Conservation (phyloP, 2,797 vertebrate species). For the Sebastiscus albofasciatus region DNA sequence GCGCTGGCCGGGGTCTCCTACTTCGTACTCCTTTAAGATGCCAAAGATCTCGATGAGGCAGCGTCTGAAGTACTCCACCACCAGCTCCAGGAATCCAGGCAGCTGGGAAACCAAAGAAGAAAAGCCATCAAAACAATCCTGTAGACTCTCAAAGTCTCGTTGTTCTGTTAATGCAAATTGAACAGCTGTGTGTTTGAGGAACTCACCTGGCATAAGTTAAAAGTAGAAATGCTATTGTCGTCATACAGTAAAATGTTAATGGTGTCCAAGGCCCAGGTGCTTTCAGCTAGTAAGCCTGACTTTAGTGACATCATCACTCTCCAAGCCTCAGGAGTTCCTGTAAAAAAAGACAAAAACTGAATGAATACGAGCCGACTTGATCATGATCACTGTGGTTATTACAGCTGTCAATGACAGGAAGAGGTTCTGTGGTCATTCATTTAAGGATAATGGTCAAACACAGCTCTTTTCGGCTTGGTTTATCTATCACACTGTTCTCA, state of each 20-base stretch:
- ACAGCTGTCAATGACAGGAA: not conserved
- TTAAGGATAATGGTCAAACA: not conserved
- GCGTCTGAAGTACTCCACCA: constrained; percentile 98
- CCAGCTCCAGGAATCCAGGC: constrained; percentile 94
- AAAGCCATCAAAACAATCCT: not conserved
- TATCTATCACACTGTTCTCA: not conserved
- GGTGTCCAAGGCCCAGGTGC: constrained; percentile 99
- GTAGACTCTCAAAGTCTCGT: not conserved
- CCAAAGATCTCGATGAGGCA: constrained; percentile 99
- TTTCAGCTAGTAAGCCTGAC: constrained; percentile 97
- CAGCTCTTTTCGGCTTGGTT: too few species aligned
- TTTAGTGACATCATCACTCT: constrained; percentile 99
- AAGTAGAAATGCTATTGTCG: constrained; percentile 97
- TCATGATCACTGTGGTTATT: not conserved
- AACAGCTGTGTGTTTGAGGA: not conserved
- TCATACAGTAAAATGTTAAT: constrained; percentile 98
- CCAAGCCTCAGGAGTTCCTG: constrained; percentile 99
- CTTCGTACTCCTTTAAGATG: constrained; percentile 97
- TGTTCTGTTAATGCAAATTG: not conserved
- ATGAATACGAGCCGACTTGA: not conserved
- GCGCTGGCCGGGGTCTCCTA: constrained; percentile 95
- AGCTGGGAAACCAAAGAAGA: constrained; percentile 80
- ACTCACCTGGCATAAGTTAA: constrained; percentile 95
- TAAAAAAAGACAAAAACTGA: constrained; percentile 11
- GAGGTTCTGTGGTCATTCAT: not conserved